Evolutionary conservation across 2,888 invertebrate species (phyloP).

Genomic region (Machimus rusticus): DNA sequence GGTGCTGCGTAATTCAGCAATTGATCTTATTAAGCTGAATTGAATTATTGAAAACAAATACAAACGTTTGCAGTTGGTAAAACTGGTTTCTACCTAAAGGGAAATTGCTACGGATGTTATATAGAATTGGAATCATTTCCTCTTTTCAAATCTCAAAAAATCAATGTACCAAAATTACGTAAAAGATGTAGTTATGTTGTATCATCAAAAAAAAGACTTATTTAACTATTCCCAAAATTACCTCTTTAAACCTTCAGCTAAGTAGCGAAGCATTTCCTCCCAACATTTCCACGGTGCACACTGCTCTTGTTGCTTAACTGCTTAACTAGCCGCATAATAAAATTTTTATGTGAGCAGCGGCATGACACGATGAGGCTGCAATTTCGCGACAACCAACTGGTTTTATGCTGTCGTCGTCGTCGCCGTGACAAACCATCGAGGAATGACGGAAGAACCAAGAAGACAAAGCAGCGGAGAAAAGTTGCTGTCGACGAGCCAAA

Average conservation of each 20-base stretch:
- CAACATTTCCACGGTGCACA: background rate
- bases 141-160: background rate
- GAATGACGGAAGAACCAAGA: background rate
- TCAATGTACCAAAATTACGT: background rate
- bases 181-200: background rate
- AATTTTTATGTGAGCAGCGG: background rate
- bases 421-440: background rate
- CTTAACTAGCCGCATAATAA: background rate
- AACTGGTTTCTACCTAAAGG: background rate
- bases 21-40: background rate
- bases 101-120: background rate
- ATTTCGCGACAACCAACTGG: background rate
- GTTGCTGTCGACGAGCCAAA: background rate
- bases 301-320: background rate
- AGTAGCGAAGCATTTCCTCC: background rate
- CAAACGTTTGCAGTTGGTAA: background rate
- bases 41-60: background rate
- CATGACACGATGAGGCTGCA: background rate
- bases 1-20: background rate
- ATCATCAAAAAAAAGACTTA: background rate
- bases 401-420: background rate
- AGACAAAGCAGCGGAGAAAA: background rate
- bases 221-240: background rate
- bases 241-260: background rate
- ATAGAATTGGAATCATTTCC: background rate